A percentile compares a stretch with the other conserved stretches of the same genome.
Conservation (phyloP, 2,113 vertebrate species). For the Procavia capensis region DNA sequence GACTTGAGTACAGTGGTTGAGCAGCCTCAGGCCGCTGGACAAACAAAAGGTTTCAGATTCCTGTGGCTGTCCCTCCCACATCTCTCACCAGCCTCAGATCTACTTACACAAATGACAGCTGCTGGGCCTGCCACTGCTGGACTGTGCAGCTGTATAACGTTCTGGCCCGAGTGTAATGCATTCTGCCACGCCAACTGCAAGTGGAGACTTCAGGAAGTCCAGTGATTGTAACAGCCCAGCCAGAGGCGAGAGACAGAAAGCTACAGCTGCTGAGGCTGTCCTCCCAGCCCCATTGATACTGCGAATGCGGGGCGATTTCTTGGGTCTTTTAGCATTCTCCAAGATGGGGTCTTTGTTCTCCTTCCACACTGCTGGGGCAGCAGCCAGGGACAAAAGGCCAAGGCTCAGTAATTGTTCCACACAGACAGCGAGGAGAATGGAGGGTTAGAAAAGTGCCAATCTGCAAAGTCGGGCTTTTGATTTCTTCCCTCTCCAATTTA, state of each 20-base stretch:
- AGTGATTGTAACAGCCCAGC: constrained; percentile 67
- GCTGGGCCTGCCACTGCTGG: constrained; percentile 59
- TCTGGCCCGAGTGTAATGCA: constrained; percentile 56
- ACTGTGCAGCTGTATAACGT: not conserved
- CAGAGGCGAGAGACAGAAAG: constrained; percentile 67
- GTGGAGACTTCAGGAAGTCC: constrained; percentile 64
- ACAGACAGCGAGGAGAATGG: not conserved
- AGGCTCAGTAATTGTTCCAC: constrained; percentile 73
- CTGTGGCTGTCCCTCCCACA: not conserved
- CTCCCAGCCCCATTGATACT: not conserved
- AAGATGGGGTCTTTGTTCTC: constrained; percentile 78
- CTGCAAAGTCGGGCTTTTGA: constrained; percentile 23
- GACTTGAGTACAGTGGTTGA: constrained; percentile 48
- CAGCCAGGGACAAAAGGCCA: constrained; percentile 74
- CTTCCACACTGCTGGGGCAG: not conserved
- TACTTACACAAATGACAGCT: constrained; percentile 54
- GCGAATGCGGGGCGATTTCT: constrained; percentile 25
- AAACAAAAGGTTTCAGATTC: constrained; percentile 63
- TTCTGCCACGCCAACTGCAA: constrained; percentile 27
- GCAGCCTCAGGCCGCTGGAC: constrained; percentile 39
- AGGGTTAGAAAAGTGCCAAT: not conserved
- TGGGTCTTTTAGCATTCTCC: constrained; percentile 20
- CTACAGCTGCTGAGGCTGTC: not conserved
- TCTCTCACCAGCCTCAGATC: constrained; percentile 41
- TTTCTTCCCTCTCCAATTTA: constrained; percentile 14